Percentiles rank a stretch among this genome's conserved stretches.
Evolutionary conservation across 2,113 vertebrate species (phyloP).

Genomic region (Morone chrysops): DNA sequence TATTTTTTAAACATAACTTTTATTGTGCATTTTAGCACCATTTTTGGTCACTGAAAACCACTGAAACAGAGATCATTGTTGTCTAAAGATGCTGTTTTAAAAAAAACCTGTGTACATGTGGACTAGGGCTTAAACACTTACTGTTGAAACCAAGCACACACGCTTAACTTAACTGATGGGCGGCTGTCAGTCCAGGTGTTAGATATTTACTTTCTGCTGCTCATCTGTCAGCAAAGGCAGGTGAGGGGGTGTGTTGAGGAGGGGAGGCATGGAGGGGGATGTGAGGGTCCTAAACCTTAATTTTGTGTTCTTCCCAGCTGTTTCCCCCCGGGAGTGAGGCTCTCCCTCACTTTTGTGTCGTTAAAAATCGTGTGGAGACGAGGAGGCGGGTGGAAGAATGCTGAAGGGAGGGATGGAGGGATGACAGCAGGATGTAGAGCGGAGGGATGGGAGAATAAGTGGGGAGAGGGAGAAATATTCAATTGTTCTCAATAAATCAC

Average conservation of each 20-base stretch:
- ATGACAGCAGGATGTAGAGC: constrained; percentile 13
- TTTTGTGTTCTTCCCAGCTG: constrained; percentile 51
- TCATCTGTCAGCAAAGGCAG: constrained; percentile 32
- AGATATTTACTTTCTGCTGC: constrained; percentile 1
- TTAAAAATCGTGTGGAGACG: constrained; percentile 36
- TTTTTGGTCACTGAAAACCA: no score
- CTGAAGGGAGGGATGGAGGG: background rate
- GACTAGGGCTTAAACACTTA: background rate
- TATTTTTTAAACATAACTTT: no score
- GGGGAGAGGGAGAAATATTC: background rate
- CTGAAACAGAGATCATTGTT: no score
- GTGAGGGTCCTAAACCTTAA: constrained; percentile 24
- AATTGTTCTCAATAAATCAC: constrained; percentile 42
- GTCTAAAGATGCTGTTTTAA: no score
- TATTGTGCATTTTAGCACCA: no score
- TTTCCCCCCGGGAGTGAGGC: constrained; percentile 37
- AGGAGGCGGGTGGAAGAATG: constrained; percentile 37
- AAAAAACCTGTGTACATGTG: no score
- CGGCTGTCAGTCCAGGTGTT: constrained; percentile 56
- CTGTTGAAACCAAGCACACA: background rate
- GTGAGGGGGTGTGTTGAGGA: background rate
- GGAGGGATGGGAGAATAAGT: background rate
- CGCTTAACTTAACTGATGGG: constrained; percentile 3
- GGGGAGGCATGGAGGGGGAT: background rate
- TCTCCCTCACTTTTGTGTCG: constrained; percentile 3